Conservation (phyloP, 1,140 invertebrate species). For the Homarus americanus region DNA sequence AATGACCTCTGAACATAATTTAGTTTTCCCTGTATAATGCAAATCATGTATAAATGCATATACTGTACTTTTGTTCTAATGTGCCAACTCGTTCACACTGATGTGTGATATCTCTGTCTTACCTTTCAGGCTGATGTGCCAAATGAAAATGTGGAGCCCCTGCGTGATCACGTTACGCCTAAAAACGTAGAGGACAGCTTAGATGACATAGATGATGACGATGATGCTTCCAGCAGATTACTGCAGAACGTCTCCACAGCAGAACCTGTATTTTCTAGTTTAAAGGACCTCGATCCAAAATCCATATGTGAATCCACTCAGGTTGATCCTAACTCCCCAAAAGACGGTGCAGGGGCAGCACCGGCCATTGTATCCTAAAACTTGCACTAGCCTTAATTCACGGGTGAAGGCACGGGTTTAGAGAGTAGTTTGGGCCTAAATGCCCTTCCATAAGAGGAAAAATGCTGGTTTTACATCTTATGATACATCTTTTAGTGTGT, state of each 20-base stretch:
- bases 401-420: constrained; percentile 58
- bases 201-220: constrained; percentile 43
- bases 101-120: no score
- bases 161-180: constrained; percentile 8
- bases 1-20: neutral
- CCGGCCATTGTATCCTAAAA: constrained; percentile 28
- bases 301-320: constrained; percentile 40
- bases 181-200: constrained; percentile 9
- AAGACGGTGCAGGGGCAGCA: constrained; percentile 6
- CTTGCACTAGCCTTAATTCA: constrained; percentile 35
- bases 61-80: no score
- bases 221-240: constrained; percentile 41
- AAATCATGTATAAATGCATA: no score
- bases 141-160: constrained; percentile 35
- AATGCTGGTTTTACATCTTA: neutral
- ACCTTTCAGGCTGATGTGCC: constrained; percentile 35
- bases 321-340: constrained; percentile 30
- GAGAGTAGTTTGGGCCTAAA: constrained; percentile 12
- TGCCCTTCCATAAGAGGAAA: neutral
- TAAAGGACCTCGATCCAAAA: constrained; percentile 35
- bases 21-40: no score
- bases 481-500: neutral
- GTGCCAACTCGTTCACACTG: no score
- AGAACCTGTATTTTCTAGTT: constrained; percentile 30
- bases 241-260: constrained; percentile 44